phyloP scores from a whole-genome alignment of 1,140 invertebrate genomes.

The Harpegnathos saltator region DNA sequence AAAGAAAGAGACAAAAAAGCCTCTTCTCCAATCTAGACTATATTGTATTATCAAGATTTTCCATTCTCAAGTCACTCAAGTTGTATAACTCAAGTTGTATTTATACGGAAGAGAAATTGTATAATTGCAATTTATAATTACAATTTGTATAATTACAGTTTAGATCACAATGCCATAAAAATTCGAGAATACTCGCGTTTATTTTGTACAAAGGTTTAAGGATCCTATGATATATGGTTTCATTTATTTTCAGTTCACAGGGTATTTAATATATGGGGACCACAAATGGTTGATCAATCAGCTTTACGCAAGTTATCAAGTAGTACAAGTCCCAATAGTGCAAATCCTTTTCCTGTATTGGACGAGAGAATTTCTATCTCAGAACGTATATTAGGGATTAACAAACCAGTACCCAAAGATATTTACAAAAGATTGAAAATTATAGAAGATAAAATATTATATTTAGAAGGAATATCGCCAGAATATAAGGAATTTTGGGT shows the following conservation, averaged over 20 bases:
- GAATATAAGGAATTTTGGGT: constrained; percentile 90
- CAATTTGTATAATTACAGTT: not conserved
- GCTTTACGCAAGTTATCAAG: constrained; percentile 52
- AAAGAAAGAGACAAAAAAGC: too few species aligned
- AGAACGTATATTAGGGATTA: constrained; percentile 87
- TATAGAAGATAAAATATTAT: constrained; percentile 89
- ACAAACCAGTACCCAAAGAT: constrained; percentile 86
- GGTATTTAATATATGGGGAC: constrained; percentile 88
- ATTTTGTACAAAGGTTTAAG: not conserved
- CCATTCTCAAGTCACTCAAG: not conserved
- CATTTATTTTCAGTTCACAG: constrained; percentile 85
- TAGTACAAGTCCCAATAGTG: constrained; percentile 23
- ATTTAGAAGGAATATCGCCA: constrained; percentile 90
- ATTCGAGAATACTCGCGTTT: not conserved
- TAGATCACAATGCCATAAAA: not conserved
- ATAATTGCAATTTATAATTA: constrained; percentile 18
- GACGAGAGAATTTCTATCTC: constrained; percentile 87
- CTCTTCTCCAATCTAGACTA: constrained; percentile 5
- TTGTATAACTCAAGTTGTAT: too few species aligned
- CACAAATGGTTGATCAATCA: constrained; percentile 85
- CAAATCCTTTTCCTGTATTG: constrained; percentile 81
- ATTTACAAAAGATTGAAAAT: constrained; percentile 88
- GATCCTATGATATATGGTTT: constrained; percentile 44
- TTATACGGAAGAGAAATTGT: not conserved
- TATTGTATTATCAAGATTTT: not conserved